Evolutionary conservation across 2,113 vertebrate genomes (phyloP).

Genomic region (Narcine bancroftii): DNA sequence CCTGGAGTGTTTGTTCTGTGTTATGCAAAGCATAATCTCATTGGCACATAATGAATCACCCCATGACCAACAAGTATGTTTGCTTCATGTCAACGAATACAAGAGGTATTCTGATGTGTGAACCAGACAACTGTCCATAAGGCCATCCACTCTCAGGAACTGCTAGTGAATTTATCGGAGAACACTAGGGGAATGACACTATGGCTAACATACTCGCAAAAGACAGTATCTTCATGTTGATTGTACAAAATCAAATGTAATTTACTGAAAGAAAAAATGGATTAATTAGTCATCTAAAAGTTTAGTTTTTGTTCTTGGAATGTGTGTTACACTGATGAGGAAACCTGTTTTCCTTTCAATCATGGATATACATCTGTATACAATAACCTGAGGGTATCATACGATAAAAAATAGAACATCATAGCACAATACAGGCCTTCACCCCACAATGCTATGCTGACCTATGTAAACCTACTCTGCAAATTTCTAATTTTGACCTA

Average conservation of each 20-base stretch:
- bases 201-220: not conserved
- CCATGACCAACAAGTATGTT: not conserved
- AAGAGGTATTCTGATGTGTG: not conserved
- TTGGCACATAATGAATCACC: not conserved
- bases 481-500: too few species aligned
- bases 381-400: too few species aligned
- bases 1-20: too few species aligned
- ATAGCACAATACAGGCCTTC: too few species aligned
- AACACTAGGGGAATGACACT: not conserved
- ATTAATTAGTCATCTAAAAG: not conserved
- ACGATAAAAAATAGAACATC: too few species aligned
- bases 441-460: too few species aligned
- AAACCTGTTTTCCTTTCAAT: too few species aligned
- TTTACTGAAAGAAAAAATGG: not conserved
- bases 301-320: too few species aligned
- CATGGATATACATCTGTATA: too few species aligned
- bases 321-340: too few species aligned
- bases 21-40: not conserved
- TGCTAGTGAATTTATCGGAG: not conserved
- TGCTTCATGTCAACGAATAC: not conserved
- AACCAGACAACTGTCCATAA: not conserved
- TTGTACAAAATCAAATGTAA: not conserved
- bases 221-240: not conserved
- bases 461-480: too few species aligned
- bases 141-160: not conserved